phyloP scores from a whole-genome alignment of 2,113 vertebrate genomes.

The Cygnus buccinator region DNA sequence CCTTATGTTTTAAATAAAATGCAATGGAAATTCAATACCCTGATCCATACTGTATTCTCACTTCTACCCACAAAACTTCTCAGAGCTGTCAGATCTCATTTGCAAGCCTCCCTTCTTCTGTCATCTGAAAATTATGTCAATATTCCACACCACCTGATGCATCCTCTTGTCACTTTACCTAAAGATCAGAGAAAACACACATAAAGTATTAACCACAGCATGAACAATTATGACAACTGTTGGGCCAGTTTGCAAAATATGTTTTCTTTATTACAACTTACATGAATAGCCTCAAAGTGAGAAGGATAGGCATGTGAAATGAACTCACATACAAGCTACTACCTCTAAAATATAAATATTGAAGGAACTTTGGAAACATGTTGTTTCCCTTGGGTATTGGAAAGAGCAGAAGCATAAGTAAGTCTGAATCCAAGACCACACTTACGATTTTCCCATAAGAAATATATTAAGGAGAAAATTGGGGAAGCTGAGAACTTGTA shows the following conservation, averaged over 20 bases:
- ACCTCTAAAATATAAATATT: slow-evolving; percentile 16
- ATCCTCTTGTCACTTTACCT: neutral
- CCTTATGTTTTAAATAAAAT: slow-evolving; percentile 7
- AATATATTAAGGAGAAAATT: neutral
- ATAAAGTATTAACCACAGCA: neutral
- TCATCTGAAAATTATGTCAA: slow-evolving; percentile 3
- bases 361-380: neutral
- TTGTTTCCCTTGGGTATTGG: neutral
- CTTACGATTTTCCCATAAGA: neutral
- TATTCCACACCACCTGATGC: neutral
- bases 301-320: neutral
- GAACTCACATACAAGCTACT: neutral
- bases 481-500: neutral
- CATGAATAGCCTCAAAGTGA: neutral
- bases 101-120: neutral
- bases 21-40: neutral
- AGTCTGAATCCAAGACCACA: neutral
- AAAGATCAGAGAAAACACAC: slow-evolving; percentile 14
- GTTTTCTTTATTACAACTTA: slow-evolving; percentile 5
- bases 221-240: neutral
- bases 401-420: slow-evolving; percentile 1
- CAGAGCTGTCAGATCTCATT: slow-evolving; percentile 29
- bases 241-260: neutral
- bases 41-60: neutral
- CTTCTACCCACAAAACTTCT: neutral